Evolutionary conservation across 2,113 vertebrate species (phyloP), one percentile per base, ranked within the genome.

Genomic region (Fregetta grallaria): DNA sequence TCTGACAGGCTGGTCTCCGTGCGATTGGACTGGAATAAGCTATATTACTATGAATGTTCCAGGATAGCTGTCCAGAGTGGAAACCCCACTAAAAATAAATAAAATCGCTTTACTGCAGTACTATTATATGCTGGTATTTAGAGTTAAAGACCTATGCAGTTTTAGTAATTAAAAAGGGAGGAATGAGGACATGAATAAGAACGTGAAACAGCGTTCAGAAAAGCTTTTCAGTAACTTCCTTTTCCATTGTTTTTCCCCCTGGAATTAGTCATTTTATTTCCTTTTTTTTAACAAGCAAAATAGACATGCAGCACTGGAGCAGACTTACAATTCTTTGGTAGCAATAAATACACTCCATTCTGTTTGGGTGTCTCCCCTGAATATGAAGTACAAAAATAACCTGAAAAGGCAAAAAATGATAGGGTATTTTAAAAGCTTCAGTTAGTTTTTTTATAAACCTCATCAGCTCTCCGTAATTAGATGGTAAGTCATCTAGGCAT

Each of bases 341-440:
- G 67, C 30, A 23, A 74, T 68, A 77, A 83, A 81, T 78, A 34
- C n/a, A 7, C 36, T 88, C 34, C 22, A 2, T 90, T 96, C 53
- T 88, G 16, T 72, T 73, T 77, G 40, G 19, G 62, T 45, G 44
- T 49, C n/a, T 94, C 78, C 40, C 23, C 22, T 73, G 49, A 83
- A 79, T 50, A 82, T 4, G 26, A 77, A 86, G 55, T 40, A 52
- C 19, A 77, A 88, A 87, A 81, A 65, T 45, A 88, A 93, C n/a
- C 27, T 82, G 66, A 83, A 86, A 90, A 88, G 20, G 29, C 34
- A 75, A 73, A 72, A 77, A 82, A 55, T 92, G 15, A 38, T 44
- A 27, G 26, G 15, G 13, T 58, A 67, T 92, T 92, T 93, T 78
- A 81, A 90, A 90, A 86, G 50, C 38, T 67, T 86, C 42, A 50